These are phyloP conservation scores for Papilio elwesi DNA, from an alignment of 2,888 invertebrate genomes.

Conservation along the genomic window DNA sequence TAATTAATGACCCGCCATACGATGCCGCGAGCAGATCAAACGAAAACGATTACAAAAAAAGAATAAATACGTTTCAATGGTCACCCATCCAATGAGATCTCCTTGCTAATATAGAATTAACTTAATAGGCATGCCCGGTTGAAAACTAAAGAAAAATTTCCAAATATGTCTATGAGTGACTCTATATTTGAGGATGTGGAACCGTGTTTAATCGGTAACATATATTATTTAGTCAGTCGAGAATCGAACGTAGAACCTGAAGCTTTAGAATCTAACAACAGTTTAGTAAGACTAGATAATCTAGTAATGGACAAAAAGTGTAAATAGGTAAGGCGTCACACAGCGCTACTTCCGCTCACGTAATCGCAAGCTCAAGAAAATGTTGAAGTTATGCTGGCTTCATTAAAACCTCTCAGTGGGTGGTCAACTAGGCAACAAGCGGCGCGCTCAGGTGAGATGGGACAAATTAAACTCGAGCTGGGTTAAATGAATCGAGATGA, in stretches of 20 bases:
- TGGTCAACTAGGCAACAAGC: conserved; percentile 39
- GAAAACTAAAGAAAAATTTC: too few relatives aligned
- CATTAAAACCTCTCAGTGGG: conserved; percentile 38
- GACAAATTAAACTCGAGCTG: conserved; percentile 71
- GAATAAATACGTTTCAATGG: conserved; percentile 57
- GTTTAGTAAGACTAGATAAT: conserved; percentile 10
- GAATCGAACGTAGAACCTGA: too few relatives aligned
- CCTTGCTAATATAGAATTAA: neutral
- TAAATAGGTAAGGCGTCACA: conserved; percentile 2
- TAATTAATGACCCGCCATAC: conserved; percentile 74
- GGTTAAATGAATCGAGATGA: conserved; percentile 40
- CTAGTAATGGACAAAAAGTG: neutral
- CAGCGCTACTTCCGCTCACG: conserved; percentile 23
- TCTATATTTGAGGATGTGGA: too few relatives aligned
- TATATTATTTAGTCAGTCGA: too few relatives aligned
- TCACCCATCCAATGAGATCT: conserved; percentile 50
- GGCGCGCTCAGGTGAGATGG: conserved; percentile 44
- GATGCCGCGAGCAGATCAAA: conserved; percentile 61
- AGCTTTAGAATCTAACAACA: too few relatives aligned
- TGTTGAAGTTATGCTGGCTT: conserved; percentile 27
- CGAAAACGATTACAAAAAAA: conserved; percentile 65
- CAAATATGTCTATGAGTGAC: too few relatives aligned
- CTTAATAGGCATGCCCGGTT: too few relatives aligned
- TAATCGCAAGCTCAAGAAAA: conserved; percentile 15
- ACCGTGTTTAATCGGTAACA: too few relatives aligned